These are phyloP conservation scores for Cremastinae sp. DNA, from an alignment of 2,888 invertebrate species.

Conservation along the genomic window DNA sequence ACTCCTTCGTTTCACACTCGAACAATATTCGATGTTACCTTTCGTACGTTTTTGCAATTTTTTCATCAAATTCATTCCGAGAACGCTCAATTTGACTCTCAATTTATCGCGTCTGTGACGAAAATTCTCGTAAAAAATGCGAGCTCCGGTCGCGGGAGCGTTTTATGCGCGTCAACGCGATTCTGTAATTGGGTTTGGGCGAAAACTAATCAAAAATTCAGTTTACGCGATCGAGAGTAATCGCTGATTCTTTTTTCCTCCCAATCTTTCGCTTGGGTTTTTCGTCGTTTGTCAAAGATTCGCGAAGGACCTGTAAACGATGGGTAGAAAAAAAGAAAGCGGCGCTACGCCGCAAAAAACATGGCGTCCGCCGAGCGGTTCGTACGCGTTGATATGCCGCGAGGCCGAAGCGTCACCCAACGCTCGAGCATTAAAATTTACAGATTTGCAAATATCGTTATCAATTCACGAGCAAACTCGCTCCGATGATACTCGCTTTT, in stretches of 20 bases:
- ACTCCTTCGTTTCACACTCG: neutral
- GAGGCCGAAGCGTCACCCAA: conserved; percentile 14
- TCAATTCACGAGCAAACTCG: too few relatives aligned
- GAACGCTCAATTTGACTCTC: neutral
- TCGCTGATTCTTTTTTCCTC: neutral
- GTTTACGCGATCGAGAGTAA: neutral
- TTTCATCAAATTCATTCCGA: too few relatives aligned
- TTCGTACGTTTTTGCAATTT: too few relatives aligned
- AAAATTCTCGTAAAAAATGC: neutral
- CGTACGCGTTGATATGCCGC: neutral
- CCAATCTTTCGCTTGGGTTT: neutral
- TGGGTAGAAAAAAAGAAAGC: too few relatives aligned
- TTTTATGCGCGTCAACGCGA: conserved; percentile 23
- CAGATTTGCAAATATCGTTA: conserved; percentile 1
- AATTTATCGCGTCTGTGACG: too few relatives aligned
- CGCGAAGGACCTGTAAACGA: too few relatives aligned
- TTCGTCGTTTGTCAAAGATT: neutral
- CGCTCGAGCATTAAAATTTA: neutral
- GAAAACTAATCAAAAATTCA: neutral
- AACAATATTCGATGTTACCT: too few relatives aligned
- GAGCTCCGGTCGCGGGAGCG: neutral
- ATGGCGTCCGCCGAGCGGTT: conserved; percentile 22
- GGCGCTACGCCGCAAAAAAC: conserved; percentile 20
- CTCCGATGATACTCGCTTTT: too few relatives aligned
- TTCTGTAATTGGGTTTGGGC: neutral